Evolutionary conservation across 2,797 vertebrate species (phyloP), one percentile per base, ranked within the genome.

Genomic region (Ptychadena robeensis): DNA sequence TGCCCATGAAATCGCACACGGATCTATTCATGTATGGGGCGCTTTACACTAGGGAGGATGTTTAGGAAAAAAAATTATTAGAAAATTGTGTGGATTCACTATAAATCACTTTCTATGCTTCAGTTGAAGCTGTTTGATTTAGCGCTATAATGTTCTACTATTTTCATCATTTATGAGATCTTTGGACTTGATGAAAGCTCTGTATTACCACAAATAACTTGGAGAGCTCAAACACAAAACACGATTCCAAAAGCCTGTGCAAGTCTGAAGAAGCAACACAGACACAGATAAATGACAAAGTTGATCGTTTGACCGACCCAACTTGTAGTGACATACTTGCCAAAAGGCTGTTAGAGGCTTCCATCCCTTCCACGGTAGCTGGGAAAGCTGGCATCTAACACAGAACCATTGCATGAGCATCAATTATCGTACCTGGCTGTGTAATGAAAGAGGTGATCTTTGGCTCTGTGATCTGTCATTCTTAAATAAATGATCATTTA

Each of bases 361-460:
- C 44, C 44, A 40, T 53, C 44, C 18, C 5, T 68, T 10, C 40
- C 15, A 14, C 63, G 12, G 8, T 6, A 66, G 38, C 64, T 34
- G 2, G 37, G 12, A 25, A 31, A 25, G 37, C 11, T 28, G n/a
- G n/a, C 32, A 25, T n/a, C 9, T 25, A 61, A 11, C 74, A 32
- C 44, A 40, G 67, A 37, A 37, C 35, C 1, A 34, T 5, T 2
- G 12, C 7, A 27, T 4, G 9, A 34, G 25, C 63, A 44, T 78
- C 30, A 25, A 37, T 37, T 68, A 61, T 61, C 28, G 25, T 61
- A 68, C 76, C 76, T 79, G 76, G 40, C 65, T 27, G 63, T 32
- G 75, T 53, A 18, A 77, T 77, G 61, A 35, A 61, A 65, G 74
- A 35, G 38, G 75, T 79, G 76, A 79, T 59, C 76, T 22, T 32